Base-by-base conservation (phyloP, 2,113 vertebrate genomes). In the Anolis sagrei region DNA sequence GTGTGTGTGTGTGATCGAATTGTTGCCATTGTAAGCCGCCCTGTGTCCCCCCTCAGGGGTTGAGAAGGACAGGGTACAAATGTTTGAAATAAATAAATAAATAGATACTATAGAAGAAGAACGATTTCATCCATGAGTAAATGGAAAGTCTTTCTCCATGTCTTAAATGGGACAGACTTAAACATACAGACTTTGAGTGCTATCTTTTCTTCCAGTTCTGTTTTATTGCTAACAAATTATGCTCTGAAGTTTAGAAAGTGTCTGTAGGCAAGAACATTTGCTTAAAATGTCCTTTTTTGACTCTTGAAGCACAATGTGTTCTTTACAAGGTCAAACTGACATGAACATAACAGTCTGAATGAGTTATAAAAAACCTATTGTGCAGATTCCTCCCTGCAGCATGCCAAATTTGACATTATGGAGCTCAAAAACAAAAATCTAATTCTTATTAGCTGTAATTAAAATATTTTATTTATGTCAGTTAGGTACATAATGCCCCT, bases 251-350 rank as follows among this genome's bases (percentile, higher is more conserved):
- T 81, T 16, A 90, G 79, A 76, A 7, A 9, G 14, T 27, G 81
- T 79, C 79, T 84, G 61, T 66, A 89, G 77, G 88, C 87, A 89
- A 87, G 70, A 82, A 91, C 90, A 79, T 88, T 96, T 89, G 88
- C 84, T 79, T 90, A 73, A 69, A 90, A 36, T 69, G 68, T 83
- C 88, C 82, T 82, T 91, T 94, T 77, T 88, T 61, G 62, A 44
- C 79, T 89, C 86, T 87, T 27, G 5, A 39, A 93, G 93, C 90
- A 95, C 93, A 93, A 74, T 39, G 34, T 95, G 94, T 95, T 95
- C 94, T 92, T 85, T 85, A 80, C 62, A 92, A 94, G 96, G 96
- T 97, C 96, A 96, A 90, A 84, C 77, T 94, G 96, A 97, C 96
- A 94, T 51, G 72, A 90, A 70, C 29, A 91, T 91, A 89, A 69